phyloP scores from a whole-genome alignment of 92 coral and sea anemone genomes.

The Zoanthus sociatus region DNA sequence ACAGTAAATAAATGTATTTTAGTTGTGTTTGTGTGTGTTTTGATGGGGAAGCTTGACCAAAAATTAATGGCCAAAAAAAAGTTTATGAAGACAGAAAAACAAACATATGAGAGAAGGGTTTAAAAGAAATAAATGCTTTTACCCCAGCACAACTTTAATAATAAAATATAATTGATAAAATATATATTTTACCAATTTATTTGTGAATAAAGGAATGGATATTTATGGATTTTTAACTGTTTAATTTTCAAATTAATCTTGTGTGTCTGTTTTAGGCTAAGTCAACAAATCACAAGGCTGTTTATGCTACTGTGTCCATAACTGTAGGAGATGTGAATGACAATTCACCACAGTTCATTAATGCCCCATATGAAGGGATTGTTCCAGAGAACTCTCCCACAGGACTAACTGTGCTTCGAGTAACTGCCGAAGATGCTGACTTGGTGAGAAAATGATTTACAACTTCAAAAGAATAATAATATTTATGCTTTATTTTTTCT shows the following conservation, averaged over 20 bases:
- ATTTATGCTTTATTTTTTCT: background rate
- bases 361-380: conserved; percentile 80
- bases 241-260: no score
- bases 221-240: no score
- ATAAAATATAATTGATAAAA: no score
- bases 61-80: no score
- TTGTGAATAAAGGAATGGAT: background rate
- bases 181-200: no score
- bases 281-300: conserved; percentile 89
- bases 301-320: conserved; percentile 77
- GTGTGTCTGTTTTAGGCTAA: conserved; percentile 67
- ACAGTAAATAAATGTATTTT: no score
- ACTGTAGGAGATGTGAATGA: conserved; percentile 89
- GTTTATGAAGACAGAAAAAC: no score
- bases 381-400: conserved; percentile 92
- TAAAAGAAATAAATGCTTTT: no score
- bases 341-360: conserved; percentile 81
- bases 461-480: background rate
- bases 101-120: no score
- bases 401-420: conserved; percentile 88
- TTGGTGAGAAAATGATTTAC: conserved; percentile 53
- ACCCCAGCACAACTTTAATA: no score
- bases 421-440: conserved; percentile 87
- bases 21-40: no score
- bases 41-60: no score